A percentile compares a stretch with the other conserved stretches of the same genome.
These are phyloP conservation scores for Epizoanthus illoricatus DNA, from an alignment of 92 coral and sea anemone genomes.

Conservation along the genomic window DNA sequence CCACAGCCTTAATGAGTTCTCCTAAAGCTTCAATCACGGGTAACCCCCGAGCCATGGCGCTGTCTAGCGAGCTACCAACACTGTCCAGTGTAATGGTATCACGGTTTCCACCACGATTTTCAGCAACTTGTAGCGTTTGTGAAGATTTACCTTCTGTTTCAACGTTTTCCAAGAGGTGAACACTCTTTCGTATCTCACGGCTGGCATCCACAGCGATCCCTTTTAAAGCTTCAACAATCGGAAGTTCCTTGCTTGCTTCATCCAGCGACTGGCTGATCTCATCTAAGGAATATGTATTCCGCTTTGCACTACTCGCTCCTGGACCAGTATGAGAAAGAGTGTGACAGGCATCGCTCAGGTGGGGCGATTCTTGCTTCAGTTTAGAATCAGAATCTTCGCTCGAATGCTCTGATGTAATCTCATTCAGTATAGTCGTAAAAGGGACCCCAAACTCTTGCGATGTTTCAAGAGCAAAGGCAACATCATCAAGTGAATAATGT, in stretches of 20 bases:
- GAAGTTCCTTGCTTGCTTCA: slow-evolving; percentile 25
- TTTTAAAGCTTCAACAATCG: slow-evolving; percentile 30
- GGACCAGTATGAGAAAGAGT: background rate
- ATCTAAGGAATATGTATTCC: slow-evolving; percentile 70
- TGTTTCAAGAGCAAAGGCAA: slow-evolving; percentile 76
- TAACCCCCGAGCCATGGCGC: slow-evolving; percentile 64
- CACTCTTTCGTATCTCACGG: slow-evolving; percentile 43
- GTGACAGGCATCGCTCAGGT: background rate
- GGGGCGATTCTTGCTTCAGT: background rate
- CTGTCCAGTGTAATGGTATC: slow-evolving; percentile 75
- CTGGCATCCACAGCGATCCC: slow-evolving; percentile 35
- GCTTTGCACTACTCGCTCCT: slow-evolving; percentile 32
- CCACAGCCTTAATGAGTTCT: slow-evolving; percentile 57
- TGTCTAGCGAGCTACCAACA: slow-evolving; percentile 63
- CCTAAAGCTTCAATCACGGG: slow-evolving; percentile 73
- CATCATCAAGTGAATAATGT: slow-evolving; percentile 75
- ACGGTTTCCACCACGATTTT: slow-evolving; percentile 41
- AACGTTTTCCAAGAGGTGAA: slow-evolving; percentile 24
- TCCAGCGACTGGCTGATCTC: slow-evolving; percentile 56
- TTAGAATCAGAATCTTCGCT: background rate
- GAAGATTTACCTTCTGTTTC: background rate
- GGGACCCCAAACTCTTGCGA: slow-evolving; percentile 72
- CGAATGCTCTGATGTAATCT: slow-evolving; percentile 49
- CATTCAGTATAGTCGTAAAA: slow-evolving; percentile 51
- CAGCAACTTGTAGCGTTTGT: background rate